A percentile compares a stretch with the other conserved stretches of the same genome.
Conservation (phyloP, 2,797 vertebrate genomes). For the Phylloscopus collybita region DNA sequence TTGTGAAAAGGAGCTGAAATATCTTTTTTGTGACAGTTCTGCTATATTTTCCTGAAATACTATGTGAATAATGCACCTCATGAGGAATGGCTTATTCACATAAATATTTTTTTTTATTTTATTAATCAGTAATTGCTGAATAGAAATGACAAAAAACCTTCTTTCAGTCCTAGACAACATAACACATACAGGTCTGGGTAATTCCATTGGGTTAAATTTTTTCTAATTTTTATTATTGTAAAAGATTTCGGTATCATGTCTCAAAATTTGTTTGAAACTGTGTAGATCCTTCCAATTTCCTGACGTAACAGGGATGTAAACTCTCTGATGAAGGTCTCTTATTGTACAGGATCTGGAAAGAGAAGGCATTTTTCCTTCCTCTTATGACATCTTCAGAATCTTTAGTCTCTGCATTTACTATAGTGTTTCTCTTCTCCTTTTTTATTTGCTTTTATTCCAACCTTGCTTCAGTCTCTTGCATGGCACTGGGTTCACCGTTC, state of each 20-base stretch:
- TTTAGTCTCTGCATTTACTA: background rate
- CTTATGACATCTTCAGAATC: background rate
- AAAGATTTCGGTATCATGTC: background rate
- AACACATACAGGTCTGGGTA: background rate
- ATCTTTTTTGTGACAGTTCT: background rate
- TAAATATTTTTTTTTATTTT: background rate
- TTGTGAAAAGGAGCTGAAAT: background rate
- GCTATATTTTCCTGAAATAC: background rate
- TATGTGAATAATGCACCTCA: background rate
- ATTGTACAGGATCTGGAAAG: background rate
- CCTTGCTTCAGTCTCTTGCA: background rate
- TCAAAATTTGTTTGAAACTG: background rate
- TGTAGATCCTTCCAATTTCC: background rate
- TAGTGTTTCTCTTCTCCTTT: background rate
- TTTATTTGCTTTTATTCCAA: background rate
- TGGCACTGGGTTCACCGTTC: fast-evolving
- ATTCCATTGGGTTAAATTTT: background rate
- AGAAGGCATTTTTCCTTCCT: background rate
- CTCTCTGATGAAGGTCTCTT: background rate
- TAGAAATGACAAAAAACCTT: background rate
- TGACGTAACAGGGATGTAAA: background rate
- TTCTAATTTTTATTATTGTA: background rate
- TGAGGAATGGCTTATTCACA: background rate
- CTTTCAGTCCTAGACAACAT: background rate
- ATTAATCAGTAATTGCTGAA: background rate